These are phyloP conservation scores for Caenorhabditis virilis DNA, from an alignment of 2,888 invertebrate species.

Conservation along the genomic window DNA sequence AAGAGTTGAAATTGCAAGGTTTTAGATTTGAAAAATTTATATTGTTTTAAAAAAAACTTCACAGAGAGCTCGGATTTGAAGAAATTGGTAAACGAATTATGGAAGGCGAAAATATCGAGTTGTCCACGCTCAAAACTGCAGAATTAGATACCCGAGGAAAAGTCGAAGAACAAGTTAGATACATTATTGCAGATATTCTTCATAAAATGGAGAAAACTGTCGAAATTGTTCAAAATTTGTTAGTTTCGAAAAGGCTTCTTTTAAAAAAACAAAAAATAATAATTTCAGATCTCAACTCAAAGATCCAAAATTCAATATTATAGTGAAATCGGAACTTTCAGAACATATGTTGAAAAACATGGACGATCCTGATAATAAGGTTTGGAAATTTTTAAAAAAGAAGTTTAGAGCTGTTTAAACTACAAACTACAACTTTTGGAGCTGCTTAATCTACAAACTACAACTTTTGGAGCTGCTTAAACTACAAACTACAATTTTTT, in stretches of 20 bases:
- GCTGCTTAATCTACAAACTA: too few species aligned
- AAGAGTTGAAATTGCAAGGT: conserved; percentile 32
- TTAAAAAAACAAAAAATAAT: neutral
- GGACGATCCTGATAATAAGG: too few species aligned
- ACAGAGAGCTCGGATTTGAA: conserved; percentile 33
- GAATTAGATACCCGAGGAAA: neutral
- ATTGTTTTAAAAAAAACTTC: too few species aligned
- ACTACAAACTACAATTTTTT: too few species aligned
- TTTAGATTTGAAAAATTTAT: too few species aligned
- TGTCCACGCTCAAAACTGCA: neutral
- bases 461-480: too few species aligned
- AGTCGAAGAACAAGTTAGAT: conserved; percentile 26
- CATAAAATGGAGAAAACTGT: conserved; percentile 21
- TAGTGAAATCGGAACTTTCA: conserved; percentile 9
- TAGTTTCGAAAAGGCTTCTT: too few species aligned
- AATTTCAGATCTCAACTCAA: neutral
- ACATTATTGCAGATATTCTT: conserved; percentile 34
- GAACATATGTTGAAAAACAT: too few species aligned
- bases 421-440: too few species aligned
- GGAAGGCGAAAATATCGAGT: conserved; percentile 12
- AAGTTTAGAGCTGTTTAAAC: too few species aligned
- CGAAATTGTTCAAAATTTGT: conserved; percentile 7
- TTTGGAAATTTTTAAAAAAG: too few species aligned
- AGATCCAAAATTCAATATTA: neutral
- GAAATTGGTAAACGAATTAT: conserved; percentile 19